phyloP scores from a whole-genome alignment of 2,113 vertebrate species.

The Otus sunia region DNA sequence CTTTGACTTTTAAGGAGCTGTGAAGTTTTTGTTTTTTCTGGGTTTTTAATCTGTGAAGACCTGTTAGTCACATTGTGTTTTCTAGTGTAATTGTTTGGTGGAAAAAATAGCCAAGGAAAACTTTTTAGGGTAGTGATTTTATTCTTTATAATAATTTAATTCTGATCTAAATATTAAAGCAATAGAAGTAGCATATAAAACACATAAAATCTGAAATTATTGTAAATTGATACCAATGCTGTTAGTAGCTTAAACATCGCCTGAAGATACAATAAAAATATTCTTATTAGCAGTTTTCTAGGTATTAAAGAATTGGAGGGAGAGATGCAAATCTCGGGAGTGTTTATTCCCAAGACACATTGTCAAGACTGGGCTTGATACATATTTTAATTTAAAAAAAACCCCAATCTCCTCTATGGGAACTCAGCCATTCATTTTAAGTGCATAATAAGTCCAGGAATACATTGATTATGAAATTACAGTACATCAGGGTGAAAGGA shows the following conservation, averaged over 20 bases:
- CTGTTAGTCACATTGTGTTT: not conserved
- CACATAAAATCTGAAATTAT: not conserved
- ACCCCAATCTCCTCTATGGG: not conserved
- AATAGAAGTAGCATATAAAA: not conserved
- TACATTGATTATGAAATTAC: slow-evolving; percentile 30
- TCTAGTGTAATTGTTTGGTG: not conserved
- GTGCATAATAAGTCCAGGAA: not conserved
- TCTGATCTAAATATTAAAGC: not conserved
- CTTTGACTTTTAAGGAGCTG: not conserved
- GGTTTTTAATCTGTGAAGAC: not conserved
- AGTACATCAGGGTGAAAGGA: slow-evolving; percentile 11
- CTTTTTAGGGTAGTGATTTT: not conserved
- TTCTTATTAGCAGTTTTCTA: not conserved
- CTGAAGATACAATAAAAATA: not conserved
- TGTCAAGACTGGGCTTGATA: not conserved
- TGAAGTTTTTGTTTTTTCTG: slow-evolving; percentile 27
- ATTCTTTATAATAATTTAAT: not conserved
- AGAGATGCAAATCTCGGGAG: not conserved
- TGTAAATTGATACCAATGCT: not conserved
- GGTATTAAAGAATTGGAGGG: not conserved
- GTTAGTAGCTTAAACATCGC: not conserved
- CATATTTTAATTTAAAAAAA: not conserved
- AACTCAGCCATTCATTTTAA: not conserved
- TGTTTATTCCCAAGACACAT: not conserved
- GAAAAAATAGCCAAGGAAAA: not conserved